Conservation (phyloP, 1,140 invertebrate genomes). For the Saxidomus purpurata region DNA sequence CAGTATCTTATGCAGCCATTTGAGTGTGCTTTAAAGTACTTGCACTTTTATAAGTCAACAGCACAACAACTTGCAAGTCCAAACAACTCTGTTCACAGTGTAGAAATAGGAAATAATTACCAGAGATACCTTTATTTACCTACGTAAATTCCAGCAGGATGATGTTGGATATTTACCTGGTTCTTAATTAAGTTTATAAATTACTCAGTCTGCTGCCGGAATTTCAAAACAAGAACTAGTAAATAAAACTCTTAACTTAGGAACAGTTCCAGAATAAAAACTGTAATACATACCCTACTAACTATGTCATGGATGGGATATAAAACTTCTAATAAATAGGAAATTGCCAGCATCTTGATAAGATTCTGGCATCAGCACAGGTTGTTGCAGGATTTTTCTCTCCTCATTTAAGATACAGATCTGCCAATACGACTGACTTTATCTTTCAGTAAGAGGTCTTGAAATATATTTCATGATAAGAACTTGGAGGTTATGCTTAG, state of each 20-base stretch:
- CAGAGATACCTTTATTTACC: constrained; percentile 4
- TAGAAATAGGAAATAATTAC: too few species aligned
- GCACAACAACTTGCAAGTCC: too few species aligned
- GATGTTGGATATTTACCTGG: background rate
- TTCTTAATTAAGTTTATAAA: constrained; percentile 6
- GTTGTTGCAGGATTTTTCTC: background rate
- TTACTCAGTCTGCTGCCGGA: background rate
- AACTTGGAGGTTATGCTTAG: background rate
- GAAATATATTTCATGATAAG: background rate
- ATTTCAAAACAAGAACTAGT: constrained; percentile 7
- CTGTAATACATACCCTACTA: background rate
- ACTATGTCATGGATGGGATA: background rate
- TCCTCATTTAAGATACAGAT: background rate
- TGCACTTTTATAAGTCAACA: too few species aligned
- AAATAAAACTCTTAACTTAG: background rate
- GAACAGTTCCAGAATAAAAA: background rate
- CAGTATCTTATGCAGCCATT: too few species aligned
- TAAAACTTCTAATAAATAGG: constrained; percentile 20
- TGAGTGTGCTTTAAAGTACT: too few species aligned
- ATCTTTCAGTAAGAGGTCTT: background rate
- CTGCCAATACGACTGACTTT: background rate
- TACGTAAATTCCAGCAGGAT: background rate
- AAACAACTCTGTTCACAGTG: too few species aligned
- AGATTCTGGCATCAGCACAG: background rate
- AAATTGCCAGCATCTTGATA: constrained; percentile 5